Conservation (phyloP, 2,113 vertebrate genomes). For the Dicaeum eximium region DNA sequence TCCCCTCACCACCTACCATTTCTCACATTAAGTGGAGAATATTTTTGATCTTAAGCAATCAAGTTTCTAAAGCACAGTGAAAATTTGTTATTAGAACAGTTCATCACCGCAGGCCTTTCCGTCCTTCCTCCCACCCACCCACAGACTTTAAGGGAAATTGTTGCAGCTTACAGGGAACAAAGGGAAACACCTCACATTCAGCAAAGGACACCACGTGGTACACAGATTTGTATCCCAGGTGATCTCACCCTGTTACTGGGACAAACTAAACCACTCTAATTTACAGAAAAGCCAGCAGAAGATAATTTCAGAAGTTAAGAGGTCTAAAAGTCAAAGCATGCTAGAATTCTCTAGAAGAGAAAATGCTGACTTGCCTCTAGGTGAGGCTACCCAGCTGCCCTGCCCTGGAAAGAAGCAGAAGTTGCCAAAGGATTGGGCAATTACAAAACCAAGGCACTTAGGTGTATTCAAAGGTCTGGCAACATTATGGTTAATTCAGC, state of each 20-base stretch:
- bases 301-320: background rate
- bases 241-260: background rate
- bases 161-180: background rate
- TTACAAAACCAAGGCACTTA: background rate
- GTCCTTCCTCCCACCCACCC: background rate
- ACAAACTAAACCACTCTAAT: background rate
- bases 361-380: background rate
- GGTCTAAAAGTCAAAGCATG: background rate
- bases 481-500: background rate
- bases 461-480: background rate
- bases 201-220: background rate
- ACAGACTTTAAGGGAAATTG: background rate
- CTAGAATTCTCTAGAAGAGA: background rate
- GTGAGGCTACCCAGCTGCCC: background rate
- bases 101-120: background rate
- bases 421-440: background rate
- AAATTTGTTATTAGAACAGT: background rate
- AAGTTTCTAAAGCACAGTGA: background rate
- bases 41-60: background rate
- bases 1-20: constrained; percentile 8
- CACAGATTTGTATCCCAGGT: background rate
- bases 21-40: background rate
- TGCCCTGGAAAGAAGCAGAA: background rate
- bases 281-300: background rate
- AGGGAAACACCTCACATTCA: background rate